Base-by-base conservation (phyloP, 2,113 vertebrate genomes). In the Ellobius talpinus region DNA sequence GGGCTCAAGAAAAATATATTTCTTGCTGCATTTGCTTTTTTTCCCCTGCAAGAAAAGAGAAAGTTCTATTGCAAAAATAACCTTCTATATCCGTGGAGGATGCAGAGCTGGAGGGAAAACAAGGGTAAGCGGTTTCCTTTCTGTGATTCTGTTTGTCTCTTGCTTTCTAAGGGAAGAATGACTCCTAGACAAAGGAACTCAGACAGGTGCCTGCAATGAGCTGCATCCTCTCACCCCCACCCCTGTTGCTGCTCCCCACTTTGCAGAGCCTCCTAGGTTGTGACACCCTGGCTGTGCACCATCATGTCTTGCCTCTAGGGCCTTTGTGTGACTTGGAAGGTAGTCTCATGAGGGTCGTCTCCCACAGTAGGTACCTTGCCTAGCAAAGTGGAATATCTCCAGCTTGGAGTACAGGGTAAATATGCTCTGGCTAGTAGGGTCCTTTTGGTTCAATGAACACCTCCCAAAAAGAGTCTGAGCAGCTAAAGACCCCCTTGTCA, bases 51-150 rank as follows among this genome's bases (percentile, higher is more conserved):
- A 82, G 36, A 81, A 52, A 55, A 55, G 52, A 78, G 87, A 94
- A 39, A 95, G 66, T 96, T 96, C 26, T 93, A n/a, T 89, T 84
- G 14, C 65, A 87, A 93, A 98, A 97, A 96, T 76, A 95, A 96
- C 47, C 70, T 97, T 97, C 70, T 96, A 1, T 95, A 70, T 91
- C 96, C 93, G 91, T 96, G 42, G 66, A 95, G 91, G 63, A 84
- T 95, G 52, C 96, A 31, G 42, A 93, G 84, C 29, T 79, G 31
- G 77, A 96, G 89, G 36, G 42, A 79, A 95, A 95, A 63, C 74
- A 79, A 97, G 96, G 89, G 93, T 95, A 96, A 97, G 96, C 87
- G 55, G 77, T 91, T 97, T 96, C 21, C 11, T 68, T 65, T 91
- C 42, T 89, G 73, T 72, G 63, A 96, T 79, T 95, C 73, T 24